Conservation (phyloP, 1,140 invertebrate species). For the Drosophila ananassae region DNA sequence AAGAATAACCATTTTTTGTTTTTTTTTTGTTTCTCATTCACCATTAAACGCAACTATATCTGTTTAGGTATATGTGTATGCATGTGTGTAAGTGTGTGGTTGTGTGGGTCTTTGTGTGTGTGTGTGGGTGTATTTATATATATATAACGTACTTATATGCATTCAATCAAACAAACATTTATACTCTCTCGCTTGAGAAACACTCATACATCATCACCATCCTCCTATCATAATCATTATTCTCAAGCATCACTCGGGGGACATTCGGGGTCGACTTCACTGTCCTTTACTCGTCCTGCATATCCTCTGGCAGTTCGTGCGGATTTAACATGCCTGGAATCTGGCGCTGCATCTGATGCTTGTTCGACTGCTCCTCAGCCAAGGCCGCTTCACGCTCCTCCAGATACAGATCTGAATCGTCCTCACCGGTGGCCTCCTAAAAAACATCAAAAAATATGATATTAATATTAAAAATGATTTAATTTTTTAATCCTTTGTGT, state of each 20-base stretch:
- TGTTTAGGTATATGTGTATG: constrained; percentile 34
- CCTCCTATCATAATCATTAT: constrained; percentile 45
- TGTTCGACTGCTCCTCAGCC: constrained; percentile 95
- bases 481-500: no score
- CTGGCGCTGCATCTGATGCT: constrained; percentile 94
- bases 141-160: constrained; percentile 80
- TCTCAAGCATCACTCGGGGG: constrained; percentile 61
- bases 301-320: constrained; percentile 98
- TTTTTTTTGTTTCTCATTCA: constrained; percentile 39
- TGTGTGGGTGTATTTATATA: constrained; percentile 67
- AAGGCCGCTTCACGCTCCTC: constrained; percentile 97
- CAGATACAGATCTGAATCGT: constrained; percentile 98
- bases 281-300: constrained; percentile 91
- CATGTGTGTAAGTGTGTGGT: constrained; percentile 30
- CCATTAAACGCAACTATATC: constrained; percentile 56
- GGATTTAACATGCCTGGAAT: constrained; percentile 99
- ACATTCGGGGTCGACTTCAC: constrained; percentile 18
- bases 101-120: constrained; percentile 23
- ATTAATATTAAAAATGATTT: no score
- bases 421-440: constrained; percentile 98
- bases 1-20: constrained; percentile 30
- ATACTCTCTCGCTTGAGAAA: constrained; percentile 73
- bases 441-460: background rate
- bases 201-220: constrained; percentile 69
- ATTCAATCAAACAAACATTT: constrained; percentile 82